Percentiles rank a stretch among this genome's conserved stretches.
Conservation (phyloP, 2,888 invertebrate species). For the Chalcis sispes region DNA sequence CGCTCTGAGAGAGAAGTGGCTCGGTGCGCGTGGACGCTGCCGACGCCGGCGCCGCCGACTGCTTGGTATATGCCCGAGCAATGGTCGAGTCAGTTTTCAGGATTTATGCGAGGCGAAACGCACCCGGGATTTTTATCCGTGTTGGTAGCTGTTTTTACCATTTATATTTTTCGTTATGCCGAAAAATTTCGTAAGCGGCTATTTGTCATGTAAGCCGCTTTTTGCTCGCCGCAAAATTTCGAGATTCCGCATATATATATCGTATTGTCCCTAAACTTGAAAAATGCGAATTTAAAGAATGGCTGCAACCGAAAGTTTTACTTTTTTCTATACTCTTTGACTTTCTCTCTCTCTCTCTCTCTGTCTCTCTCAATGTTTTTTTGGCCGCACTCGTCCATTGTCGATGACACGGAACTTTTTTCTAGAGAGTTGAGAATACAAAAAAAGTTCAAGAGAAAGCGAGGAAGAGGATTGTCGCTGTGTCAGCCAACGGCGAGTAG, state of each 20-base stretch:
- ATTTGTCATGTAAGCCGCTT: slow-evolving; percentile 50
- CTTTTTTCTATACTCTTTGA: too few relatives aligned
- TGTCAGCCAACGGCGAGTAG: too few relatives aligned
- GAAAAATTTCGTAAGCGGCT: slow-evolving; percentile 54
- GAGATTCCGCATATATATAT: slow-evolving; percentile 37
- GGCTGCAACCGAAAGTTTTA: too few relatives aligned
- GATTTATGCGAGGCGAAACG: slow-evolving; percentile 52
- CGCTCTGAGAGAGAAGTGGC: slow-evolving; percentile 6
- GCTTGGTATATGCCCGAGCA: slow-evolving; percentile 40
- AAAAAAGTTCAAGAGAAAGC: too few relatives aligned
- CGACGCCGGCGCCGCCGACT: slow-evolving; percentile 21
- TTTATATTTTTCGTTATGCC: slow-evolving; percentile 45
- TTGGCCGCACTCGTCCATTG: background rate
- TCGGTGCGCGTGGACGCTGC: too few relatives aligned
- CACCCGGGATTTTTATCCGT: slow-evolving; percentile 50
- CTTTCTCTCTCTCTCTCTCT: too few relatives aligned
- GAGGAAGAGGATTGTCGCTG: too few relatives aligned
- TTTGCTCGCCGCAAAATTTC: slow-evolving; percentile 32
- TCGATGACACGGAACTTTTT: background rate
- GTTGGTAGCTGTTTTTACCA: slow-evolving; percentile 52
- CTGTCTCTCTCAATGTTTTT: too few relatives aligned
- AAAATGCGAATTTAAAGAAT: slow-evolving; percentile 12
- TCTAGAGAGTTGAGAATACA: too few relatives aligned
- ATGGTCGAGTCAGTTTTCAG: slow-evolving; percentile 55
- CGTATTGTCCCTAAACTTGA: slow-evolving; percentile 13